Conservation (phyloP, 2,113 vertebrate genomes). For the Macrotus californicus region DNA sequence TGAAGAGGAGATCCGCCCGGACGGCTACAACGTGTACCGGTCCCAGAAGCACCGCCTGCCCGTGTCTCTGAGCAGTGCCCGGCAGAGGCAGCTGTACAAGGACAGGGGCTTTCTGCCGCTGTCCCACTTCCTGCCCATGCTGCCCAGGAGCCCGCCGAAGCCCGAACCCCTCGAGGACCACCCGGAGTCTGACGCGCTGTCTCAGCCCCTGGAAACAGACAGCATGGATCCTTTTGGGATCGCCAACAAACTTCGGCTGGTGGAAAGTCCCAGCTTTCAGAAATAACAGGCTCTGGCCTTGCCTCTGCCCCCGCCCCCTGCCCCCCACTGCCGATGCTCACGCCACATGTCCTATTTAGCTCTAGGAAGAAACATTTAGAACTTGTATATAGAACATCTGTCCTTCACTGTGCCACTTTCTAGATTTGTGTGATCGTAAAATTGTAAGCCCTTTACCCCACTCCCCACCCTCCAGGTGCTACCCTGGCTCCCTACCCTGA, state of each 20-base stretch:
- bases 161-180: conserved; percentile 47
- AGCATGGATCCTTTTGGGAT: conserved; percentile 89
- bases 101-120: conserved; percentile 80
- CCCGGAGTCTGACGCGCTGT: conserved; percentile 51
- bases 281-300: conserved; percentile 76
- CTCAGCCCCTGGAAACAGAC: conserved; percentile 77
- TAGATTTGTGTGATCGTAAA: not conserved
- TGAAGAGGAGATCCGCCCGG: conserved; percentile 86
- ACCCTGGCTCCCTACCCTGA: not conserved
- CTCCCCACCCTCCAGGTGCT: not conserved
- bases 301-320: accelerated
- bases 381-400: not conserved
- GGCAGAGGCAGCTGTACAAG: conserved; percentile 81
- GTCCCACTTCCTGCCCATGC: conserved; percentile 91
- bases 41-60: conserved; percentile 83
- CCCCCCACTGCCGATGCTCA: too few relatives aligned
- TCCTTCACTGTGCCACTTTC: not conserved
- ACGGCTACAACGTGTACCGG: conserved; percentile 89
- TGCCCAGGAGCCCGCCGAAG: conserved; percentile 65
- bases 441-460: not conserved
- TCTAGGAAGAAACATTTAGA: conserved; percentile 46
- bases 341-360: not conserved
- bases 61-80: conserved; percentile 85
- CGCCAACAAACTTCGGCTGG: conserved; percentile 79
- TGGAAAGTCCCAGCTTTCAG: conserved; percentile 91